A percentile compares a stretch with the other conserved stretches of the same genome.
Evolutionary conservation across 2,888 invertebrate species (phyloP).

Genomic region (Ectropis crepuscularia): DNA sequence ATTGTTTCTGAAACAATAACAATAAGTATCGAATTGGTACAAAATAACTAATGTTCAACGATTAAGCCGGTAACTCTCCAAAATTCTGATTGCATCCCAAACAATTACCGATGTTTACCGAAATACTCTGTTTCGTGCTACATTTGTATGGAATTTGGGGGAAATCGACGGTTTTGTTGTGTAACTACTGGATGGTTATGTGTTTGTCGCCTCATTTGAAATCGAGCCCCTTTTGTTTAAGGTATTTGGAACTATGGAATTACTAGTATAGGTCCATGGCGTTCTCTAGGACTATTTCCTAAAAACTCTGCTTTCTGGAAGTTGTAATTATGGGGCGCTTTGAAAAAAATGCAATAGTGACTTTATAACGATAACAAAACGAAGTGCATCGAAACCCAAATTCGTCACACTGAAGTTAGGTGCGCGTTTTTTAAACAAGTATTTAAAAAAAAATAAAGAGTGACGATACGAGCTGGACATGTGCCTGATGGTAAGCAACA

Average conservation of each 20-base stretch:
- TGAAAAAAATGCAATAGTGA: too few relatives aligned
- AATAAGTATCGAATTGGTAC: neutral
- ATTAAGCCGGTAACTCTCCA: neutral
- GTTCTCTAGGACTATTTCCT: too few relatives aligned
- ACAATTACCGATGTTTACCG: conserved; percentile 38
- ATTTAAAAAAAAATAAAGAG: too few relatives aligned
- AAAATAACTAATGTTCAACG: conserved; percentile 4
- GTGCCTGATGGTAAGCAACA: too few relatives aligned
- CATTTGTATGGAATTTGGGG: conserved; percentile 34
- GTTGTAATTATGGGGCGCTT: too few relatives aligned
- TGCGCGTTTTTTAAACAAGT: too few relatives aligned
- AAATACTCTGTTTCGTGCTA: conserved; percentile 39
- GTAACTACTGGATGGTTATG: conserved; percentile 46
- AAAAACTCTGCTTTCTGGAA: too few relatives aligned
- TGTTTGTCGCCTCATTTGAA: conserved; percentile 54
- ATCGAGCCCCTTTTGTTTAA: conserved; percentile 46
- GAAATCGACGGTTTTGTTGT: conserved; percentile 43
- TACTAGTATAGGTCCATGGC: neutral
- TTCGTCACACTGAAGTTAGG: too few relatives aligned
- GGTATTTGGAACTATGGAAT: conserved; percentile 20
- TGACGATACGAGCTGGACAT: too few relatives aligned
- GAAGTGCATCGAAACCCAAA: too few relatives aligned
- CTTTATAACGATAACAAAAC: too few relatives aligned
- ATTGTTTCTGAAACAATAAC: conserved; percentile 1
- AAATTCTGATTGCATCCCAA: conserved; percentile 20